These are phyloP conservation scores for Typhlichthys eigenmanni DNA, from an alignment of 2,797 vertebrate genomes.

Conservation along the genomic window DNA sequence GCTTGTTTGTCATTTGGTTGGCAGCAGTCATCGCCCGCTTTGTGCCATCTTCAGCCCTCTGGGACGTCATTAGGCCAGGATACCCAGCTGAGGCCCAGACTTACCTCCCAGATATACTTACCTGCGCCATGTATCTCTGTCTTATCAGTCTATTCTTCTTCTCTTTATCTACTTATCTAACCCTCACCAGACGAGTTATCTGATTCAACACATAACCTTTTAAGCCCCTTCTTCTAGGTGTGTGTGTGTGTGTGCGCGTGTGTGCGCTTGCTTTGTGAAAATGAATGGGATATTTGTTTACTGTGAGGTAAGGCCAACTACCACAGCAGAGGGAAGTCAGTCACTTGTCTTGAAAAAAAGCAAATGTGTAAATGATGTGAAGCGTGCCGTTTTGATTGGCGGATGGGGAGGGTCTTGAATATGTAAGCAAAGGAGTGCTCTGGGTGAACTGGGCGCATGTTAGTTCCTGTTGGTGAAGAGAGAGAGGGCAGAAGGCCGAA, in stretches of 20 bases:
- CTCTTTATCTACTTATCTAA: slow-evolving; percentile 20
- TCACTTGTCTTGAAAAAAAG: slow-evolving; percentile 3
- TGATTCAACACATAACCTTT: neutral
- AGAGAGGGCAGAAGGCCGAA: slow-evolving; percentile 43
- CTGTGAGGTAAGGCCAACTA: neutral
- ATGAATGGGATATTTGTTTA: too few species aligned
- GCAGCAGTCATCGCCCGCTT: slow-evolving; percentile 58
- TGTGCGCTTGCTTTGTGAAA: neutral
- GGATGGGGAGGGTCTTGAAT: slow-evolving; percentile 19
- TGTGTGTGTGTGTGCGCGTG: neutral
- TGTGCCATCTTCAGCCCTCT: slow-evolving; percentile 54
- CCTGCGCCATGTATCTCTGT: slow-evolving; percentile 46
- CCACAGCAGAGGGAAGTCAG: neutral
- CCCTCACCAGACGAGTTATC: neutral
- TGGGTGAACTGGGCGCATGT: slow-evolving; percentile 57
- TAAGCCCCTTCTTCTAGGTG: neutral
- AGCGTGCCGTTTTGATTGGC: neutral
- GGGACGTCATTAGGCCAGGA: slow-evolving; percentile 70
- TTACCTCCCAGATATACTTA: slow-evolving; percentile 46
- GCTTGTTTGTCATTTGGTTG: slow-evolving; percentile 49
- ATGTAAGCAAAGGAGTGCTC: slow-evolving; percentile 34
- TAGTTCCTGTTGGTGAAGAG: slow-evolving; percentile 39
- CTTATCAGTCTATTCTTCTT: slow-evolving; percentile 23
- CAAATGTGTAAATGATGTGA: neutral
- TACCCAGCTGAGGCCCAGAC: slow-evolving; percentile 67